Conservation (phyloP, 1,140 invertebrate genomes). For the Musca domestica region DNA sequence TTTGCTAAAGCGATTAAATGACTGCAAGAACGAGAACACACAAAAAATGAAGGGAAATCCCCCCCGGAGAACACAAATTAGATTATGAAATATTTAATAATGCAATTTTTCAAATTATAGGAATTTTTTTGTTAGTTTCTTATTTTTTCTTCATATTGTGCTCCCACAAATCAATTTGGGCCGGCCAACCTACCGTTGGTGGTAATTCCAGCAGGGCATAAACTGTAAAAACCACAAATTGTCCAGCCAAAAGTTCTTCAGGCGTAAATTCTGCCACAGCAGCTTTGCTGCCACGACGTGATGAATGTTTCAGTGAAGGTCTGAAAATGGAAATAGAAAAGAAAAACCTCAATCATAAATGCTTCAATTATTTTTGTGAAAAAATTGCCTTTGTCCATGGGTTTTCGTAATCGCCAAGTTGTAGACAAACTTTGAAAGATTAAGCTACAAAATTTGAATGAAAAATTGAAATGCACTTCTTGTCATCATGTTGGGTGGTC, state of each 20-base stretch:
- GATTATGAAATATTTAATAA: no score
- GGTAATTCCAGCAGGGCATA: conserved; percentile 68
- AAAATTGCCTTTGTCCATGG: no score
- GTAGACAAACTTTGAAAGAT: no score
- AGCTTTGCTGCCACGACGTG: conserved; percentile 28
- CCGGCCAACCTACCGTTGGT: conserved; percentile 39
- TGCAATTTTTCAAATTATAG: no score
- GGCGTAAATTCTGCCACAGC: conserved; percentile 32
- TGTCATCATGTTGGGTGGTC: no score
- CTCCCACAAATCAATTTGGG: not conserved
- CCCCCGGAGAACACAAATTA: no score
- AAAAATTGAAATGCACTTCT: no score
- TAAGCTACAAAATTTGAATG: no score
- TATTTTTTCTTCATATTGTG: not conserved
- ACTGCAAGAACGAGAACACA: conserved; percentile 36
- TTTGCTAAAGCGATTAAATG: conserved; percentile 50
- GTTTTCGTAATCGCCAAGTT: no score
- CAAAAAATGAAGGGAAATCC: not conserved
- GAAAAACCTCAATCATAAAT: not conserved
- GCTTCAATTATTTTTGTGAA: no score
- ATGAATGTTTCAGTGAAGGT: conserved; percentile 40
- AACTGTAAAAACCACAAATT: conserved; percentile 71
- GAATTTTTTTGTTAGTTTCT: no score
- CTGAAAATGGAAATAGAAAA: conserved; percentile 22
- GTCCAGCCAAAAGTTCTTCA: conserved; percentile 62